Evolutionary conservation across 1,140 invertebrate species (phyloP), one percentile per base, ranked within the genome.

Genomic region (Hylaeus anthracinus): DNA sequence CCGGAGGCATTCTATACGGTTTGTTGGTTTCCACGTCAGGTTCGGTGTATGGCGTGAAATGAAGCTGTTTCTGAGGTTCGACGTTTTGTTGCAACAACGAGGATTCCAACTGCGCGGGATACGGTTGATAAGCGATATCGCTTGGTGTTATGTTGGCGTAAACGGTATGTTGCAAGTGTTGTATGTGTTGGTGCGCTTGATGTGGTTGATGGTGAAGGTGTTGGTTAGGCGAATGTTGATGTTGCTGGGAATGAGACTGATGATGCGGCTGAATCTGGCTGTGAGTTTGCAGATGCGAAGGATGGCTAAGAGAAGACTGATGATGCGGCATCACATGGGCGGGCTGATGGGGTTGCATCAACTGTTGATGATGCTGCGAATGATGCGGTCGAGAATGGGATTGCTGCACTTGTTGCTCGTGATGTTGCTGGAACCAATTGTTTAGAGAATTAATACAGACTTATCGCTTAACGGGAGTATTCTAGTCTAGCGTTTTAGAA

Each of bases 1-100:
- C 90, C 2, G 89, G 82, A 15, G 91, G 89, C 89, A 92, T 92
- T 74, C 86, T 90, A 26, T 92, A 92, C 3, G 91, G 83, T 78
- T 92, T 92, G n/a, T 79, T 87, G 1, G 85, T 71, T 15, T 90
- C 89, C 12, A 79, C 79, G 6, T 86, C 79, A 5, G 87, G 55
- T 53, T 89, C 86, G 14, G 72, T 81, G 39, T 90, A 91, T 1
- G 89, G 86, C 6, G 90, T 51, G 45, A 85, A 90, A 14, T 89
- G 85, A 58, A 92, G 79, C 60, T 90, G 87, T 69, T 91, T 91
- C 9, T 85, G 88, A 51, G 81, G 55, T 12, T 90, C 89, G 9
- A 87, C 53, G 41, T 79, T 83, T 26, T 87, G 86, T 5, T 90
- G 84, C 9, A 82, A 43, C 64, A 83, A 81, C 0, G 80, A 58